Evolutionary conservation across 2,113 vertebrate species (phyloP).

Genomic region (Toxotes jaculatrix): DNA sequence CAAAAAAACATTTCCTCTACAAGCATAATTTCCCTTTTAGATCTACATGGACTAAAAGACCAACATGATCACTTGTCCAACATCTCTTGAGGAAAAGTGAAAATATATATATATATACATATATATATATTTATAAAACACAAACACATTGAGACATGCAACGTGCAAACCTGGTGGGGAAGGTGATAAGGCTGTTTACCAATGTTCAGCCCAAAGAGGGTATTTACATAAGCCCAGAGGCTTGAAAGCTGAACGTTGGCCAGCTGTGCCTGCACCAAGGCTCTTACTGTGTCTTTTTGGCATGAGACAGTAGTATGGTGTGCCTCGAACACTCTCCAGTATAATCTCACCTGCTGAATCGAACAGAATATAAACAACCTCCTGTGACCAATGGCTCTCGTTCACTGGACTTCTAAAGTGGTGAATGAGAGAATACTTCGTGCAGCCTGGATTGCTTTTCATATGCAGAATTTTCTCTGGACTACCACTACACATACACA

Average conservation of each 20-base stretch:
- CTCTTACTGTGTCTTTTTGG: constrained; percentile 65
- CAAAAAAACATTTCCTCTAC: not conserved
- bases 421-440: constrained; percentile 21
- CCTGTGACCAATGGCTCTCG: constrained; percentile 59
- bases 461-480: constrained; percentile 18
- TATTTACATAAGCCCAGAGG: constrained; percentile 76
- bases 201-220: constrained; percentile 63
- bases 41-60: constrained; percentile 28
- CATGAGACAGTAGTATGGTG: constrained; percentile 53
- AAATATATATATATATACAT: constrained; percentile 12
- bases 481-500: not conserved
- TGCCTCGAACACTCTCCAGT: constrained; percentile 48
- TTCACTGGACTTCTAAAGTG: constrained; percentile 36
- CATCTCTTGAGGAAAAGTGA: constrained; percentile 44
- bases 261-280: constrained; percentile 62
- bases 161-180: constrained; percentile 59
- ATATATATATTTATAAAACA: no score
- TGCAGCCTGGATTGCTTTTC: not conserved
- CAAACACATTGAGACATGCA: constrained; percentile 19
- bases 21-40: constrained; percentile 36
- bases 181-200: constrained; percentile 78
- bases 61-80: constrained; percentile 42
- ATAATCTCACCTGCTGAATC: constrained; percentile 71
- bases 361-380: constrained; percentile 52
- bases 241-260: constrained; percentile 57